phyloP scores from a whole-genome alignment of 2,888 invertebrate genomes.

The Ischnus inquisitorius region DNA sequence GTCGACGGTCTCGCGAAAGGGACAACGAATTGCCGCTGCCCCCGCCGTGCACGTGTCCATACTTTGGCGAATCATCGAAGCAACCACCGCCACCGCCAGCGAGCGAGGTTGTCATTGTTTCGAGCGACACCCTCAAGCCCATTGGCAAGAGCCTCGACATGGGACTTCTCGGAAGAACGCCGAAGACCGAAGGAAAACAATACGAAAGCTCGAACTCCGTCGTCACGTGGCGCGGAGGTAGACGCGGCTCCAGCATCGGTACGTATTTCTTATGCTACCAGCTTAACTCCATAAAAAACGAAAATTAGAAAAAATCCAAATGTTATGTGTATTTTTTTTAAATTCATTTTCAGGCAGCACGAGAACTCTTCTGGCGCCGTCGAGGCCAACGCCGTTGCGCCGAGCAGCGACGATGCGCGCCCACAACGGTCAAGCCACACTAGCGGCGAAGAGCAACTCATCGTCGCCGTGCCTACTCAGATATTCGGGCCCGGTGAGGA shows the following conservation, averaged over 20 bases:
- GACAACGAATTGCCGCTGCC: conserved; percentile 87
- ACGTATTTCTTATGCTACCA: conserved; percentile 80
- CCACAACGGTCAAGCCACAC: conserved; percentile 83
- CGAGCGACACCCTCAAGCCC: conserved; percentile 86
- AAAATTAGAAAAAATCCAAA: no score
- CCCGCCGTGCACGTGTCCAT: conserved; percentile 93
- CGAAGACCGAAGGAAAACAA: conserved; percentile 86
- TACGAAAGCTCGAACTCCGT: conserved; percentile 85
- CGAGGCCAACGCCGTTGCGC: conserved; percentile 86
- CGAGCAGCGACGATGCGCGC: conserved; percentile 89
- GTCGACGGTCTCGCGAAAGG: conserved; percentile 84
- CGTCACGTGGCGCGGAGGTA: conserved; percentile 91
- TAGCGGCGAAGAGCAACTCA: conserved; percentile 84
- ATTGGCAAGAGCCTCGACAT: conserved; percentile 71
- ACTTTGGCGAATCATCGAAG: conserved; percentile 91
- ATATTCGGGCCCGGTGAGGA: conserved; percentile 87
- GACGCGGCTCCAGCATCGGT: conserved; percentile 91
- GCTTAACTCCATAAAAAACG: no score
- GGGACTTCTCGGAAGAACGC: conserved; percentile 69
- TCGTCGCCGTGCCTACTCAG: conserved; percentile 87
- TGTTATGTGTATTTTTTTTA: no score
- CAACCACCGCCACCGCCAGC: conserved; percentile 85
- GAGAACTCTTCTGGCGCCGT: conserved; percentile 81
- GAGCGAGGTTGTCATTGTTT: conserved; percentile 87
- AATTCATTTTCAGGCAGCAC: conserved; percentile 85